A percentile compares a stretch with the other conserved stretches of the same genome.
phyloP scores from a whole-genome alignment of 2,797 vertebrate genomes.

The Hypotaenidia philippensis region DNA sequence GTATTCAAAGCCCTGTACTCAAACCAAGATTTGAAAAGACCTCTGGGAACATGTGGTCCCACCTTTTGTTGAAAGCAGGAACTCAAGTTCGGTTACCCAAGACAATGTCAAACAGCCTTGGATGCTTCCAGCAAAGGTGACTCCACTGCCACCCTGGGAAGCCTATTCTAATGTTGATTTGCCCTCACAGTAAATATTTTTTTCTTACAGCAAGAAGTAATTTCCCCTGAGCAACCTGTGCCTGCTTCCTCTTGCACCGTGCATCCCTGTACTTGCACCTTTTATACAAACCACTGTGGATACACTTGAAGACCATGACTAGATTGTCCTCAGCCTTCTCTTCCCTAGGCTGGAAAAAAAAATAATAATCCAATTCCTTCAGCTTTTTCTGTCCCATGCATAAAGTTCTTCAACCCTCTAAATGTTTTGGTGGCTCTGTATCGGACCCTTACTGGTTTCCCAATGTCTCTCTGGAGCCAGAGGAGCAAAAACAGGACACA shows the following conservation, averaged over 20 bases:
- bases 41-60: neutral
- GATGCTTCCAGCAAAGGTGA: neutral
- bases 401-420: neutral
- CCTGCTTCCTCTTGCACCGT: neutral
- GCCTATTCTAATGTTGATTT: neutral
- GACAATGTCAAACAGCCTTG: neutral
- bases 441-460: neutral
- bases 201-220: neutral
- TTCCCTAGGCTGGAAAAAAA: neutral
- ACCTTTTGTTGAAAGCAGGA: neutral
- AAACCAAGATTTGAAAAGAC: neutral
- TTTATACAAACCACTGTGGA: fast-evolving
- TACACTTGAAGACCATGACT: neutral
- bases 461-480: neutral
- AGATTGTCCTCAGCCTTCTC: neutral
- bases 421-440: neutral
- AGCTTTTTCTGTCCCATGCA: neutral
- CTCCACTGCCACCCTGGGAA: neutral
- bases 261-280: neutral
- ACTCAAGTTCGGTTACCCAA: neutral
- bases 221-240: neutral
- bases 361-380: neutral
- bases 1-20: neutral
- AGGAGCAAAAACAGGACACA: neutral
- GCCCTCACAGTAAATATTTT: neutral